Evolutionary conservation across 2,113 vertebrate genomes (phyloP).

Genomic region (Dromas ardeola): DNA sequence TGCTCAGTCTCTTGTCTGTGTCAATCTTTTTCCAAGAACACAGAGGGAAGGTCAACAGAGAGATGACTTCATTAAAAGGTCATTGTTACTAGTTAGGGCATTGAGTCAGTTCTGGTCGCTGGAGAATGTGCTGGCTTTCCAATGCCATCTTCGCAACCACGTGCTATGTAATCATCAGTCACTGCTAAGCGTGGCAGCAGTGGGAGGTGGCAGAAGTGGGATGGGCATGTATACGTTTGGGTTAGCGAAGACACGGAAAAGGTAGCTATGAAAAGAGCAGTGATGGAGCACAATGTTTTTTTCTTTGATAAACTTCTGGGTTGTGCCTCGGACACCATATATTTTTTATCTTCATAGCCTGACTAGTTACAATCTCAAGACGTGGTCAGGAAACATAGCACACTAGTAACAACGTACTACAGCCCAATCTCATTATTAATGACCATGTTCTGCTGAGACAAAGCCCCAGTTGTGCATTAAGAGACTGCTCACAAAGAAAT

Average conservation of each 20-base stretch:
- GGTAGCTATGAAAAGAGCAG: neutral
- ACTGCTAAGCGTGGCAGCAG: accelerated
- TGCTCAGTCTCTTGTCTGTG: neutral
- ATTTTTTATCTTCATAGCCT: neutral
- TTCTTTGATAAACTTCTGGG: neutral
- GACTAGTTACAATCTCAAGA: neutral
- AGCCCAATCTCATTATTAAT: neutral
- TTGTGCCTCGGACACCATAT: accelerated
- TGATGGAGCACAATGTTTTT: accelerated
- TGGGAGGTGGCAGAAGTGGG: neutral
- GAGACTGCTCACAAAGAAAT: neutral
- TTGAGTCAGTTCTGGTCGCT: neutral
- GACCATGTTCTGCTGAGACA: neutral
- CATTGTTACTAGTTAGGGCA: neutral
- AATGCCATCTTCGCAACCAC: neutral
- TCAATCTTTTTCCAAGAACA: neutral
- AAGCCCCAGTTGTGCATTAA: neutral
- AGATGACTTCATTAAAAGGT: neutral
- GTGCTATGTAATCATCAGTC: accelerated
- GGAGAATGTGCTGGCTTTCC: neutral
- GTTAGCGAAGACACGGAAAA: neutral
- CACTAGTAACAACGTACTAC: accelerated
- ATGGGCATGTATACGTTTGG: neutral
- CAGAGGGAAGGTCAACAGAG: neutral
- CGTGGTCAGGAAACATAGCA: neutral